These are phyloP conservation scores for Hypomecis punctinalis DNA, from an alignment of 2,888 invertebrate genomes.

Conservation along the genomic window DNA sequence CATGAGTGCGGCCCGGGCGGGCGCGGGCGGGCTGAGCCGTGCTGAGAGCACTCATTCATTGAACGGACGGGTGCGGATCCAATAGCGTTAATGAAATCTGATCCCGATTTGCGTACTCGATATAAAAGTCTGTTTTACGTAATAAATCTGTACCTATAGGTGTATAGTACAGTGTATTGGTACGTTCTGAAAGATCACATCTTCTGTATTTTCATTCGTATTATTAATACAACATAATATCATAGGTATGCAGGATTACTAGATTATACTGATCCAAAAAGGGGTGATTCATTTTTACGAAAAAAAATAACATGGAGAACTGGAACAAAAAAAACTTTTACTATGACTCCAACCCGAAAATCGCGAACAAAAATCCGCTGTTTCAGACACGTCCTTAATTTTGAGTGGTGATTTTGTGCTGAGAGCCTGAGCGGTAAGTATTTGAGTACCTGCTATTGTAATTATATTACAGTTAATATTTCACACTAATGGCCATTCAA, in stretches of 20 bases:
- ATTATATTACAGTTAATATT: conserved; percentile 11
- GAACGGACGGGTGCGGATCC: conserved; percentile 49
- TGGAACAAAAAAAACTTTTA: no score
- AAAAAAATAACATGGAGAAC: no score
- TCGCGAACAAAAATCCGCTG: no score
- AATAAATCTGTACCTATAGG: background rate
- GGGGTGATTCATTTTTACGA: no score
- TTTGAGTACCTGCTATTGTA: conserved; percentile 9
- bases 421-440: background rate
- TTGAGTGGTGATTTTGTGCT: background rate
- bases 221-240: no score
- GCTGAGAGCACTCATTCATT: conserved; percentile 64
- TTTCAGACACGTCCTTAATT: no score
- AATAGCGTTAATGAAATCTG: conserved; percentile 39
- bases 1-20: conserved; percentile 55
- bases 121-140: conserved; percentile 13
- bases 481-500: conserved; percentile 15
- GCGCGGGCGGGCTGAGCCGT: conserved; percentile 41
- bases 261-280: no score
- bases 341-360: no score
- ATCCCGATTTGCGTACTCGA: conserved; percentile 20
- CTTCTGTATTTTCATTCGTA: no score
- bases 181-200: no score
- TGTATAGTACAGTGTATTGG: background rate
- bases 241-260: no score